Conservation (phyloP, 2,888 invertebrate genomes). For the Sphaeridia pumilis region DNA sequence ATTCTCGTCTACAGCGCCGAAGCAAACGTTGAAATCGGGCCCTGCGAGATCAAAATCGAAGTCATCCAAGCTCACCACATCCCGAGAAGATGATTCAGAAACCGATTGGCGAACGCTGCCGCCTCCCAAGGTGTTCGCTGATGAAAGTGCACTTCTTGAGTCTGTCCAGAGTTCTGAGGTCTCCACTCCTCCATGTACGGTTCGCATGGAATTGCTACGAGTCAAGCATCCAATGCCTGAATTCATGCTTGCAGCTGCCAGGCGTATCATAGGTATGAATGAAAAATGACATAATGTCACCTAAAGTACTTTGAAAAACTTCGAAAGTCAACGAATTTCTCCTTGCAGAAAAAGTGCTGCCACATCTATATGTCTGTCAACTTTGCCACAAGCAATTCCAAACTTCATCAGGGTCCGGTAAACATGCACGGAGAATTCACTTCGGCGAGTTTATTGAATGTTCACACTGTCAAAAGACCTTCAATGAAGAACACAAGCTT, state of each 20-base stretch:
- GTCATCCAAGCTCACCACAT: no score
- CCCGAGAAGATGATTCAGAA: no score
- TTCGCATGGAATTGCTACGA: not conserved
- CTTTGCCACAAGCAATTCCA: not conserved
- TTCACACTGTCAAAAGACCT: not conserved
- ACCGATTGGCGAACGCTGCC: no score
- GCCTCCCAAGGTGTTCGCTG: no score
- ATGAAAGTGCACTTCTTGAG: no score
- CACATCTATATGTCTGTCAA: not conserved
- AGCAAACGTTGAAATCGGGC: not conserved
- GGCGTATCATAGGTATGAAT: not conserved
- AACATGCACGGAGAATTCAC: not conserved
- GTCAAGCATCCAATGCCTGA: not conserved
- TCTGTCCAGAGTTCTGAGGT: no score
- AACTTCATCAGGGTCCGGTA: not conserved
- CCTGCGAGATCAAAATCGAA: no score
- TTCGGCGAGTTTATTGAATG: not conserved
- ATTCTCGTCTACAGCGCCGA: not conserved
- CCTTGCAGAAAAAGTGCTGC: not conserved
- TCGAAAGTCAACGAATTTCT: not conserved
- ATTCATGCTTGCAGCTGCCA: not conserved
- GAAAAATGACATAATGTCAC: no score
- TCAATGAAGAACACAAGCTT: no score
- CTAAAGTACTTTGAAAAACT: no score
- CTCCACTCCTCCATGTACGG: no score